Evolutionary conservation across 2,888 invertebrate genomes (phyloP), one percentile per base, ranked within the genome.

Genomic region (Agrochola lota): DNA sequence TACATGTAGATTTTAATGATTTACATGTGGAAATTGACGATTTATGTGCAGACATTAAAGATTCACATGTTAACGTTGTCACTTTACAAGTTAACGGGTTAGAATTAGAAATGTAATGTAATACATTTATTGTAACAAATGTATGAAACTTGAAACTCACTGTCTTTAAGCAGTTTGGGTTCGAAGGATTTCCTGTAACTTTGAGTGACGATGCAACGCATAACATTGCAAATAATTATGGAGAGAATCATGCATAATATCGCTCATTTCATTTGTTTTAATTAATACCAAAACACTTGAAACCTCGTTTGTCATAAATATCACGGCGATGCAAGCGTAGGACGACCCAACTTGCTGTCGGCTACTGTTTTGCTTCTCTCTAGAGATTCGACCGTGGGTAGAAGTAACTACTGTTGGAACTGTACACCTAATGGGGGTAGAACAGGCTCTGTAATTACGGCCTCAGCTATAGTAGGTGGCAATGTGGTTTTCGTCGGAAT

Each of bases 401-500:
- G 84, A 55, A 35, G 26, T 52, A 80, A 71, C 59, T 73, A 63
- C 77, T 73, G 77, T 81, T 69, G 69, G 67, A 78, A 86, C 83
- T 78, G 84, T 85, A 83, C 72, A 73, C 43, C 35, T 83, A 78
- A 85, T 84, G 74, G 64, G 69, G 68, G 69, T 66, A 77, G 71
- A 73, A 75, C 72, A 74, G 62, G 74, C 66, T 82, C 81, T 74
- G 74, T 84, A 85, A 84, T 84, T 84, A 83, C 74, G 62, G 55
- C 40, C 69, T 78, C 59, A 69, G 73, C 40, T 55, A n/a, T 72
- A 82, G 64, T 82, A 85, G 78, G 84, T 70, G 74, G 72, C 64
- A 64, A 85, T 85, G 84, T 63, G 84, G 83, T 83, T 84, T 83
- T 66, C 68, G 52, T 76, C 20, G n/a, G 66, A 72, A 64, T 64